Evolutionary conservation across 30 jellyfish, hydroid and myxozoan species (phyloP), one percentile per base, ranked within the genome.

Genomic region (Rhopilema esculentum): DNA sequence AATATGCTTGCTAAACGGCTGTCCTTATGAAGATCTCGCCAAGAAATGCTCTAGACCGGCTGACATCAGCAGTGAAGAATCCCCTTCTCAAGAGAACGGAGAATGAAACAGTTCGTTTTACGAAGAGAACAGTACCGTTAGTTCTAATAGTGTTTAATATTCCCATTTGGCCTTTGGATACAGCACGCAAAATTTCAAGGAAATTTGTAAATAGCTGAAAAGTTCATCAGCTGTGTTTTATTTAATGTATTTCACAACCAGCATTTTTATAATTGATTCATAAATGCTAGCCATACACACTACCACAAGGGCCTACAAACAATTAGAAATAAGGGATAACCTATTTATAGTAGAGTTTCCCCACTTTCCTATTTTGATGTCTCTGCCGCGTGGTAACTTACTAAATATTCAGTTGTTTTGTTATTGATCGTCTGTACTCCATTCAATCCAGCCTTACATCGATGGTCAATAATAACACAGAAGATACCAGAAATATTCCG

Each of bases 11-110:
- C 90, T 94, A 0, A 71, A 84, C 70, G 99, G 94, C 28, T 88
- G 75, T 9, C 71, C 97, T 20, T 89, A 87, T 81, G 99, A 94
- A 40, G 97, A 85, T 49, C 86, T 94, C 17, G 99, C 97, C 22
- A 72, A 62, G 48, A 89, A 82, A 66, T 94, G 99, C 71, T 69
- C 97, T 1, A 73, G 82, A 86, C 99, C 96, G 32, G 84, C 86
- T 1, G 78, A 48, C 77, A 12, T 40, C 57, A 40, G 12, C 6
- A 12, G 9, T 6, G 57, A 40, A 12, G 9, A 40, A 40, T 19
- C 28, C 61, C 52, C 89, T 16, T 51, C 20, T 20, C 48, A 22
- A 27, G 89, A 61, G 61, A 51, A 65, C 32, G 49, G 33, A 27
- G 49, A 75, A 49, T 52, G 27, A 51, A 8, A 8, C 50, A 30